Percentiles rank a stretch among this genome's conserved stretches.
phyloP scores from a whole-genome alignment of 2,797 vertebrate species.

The Galaxias olidus region DNA sequence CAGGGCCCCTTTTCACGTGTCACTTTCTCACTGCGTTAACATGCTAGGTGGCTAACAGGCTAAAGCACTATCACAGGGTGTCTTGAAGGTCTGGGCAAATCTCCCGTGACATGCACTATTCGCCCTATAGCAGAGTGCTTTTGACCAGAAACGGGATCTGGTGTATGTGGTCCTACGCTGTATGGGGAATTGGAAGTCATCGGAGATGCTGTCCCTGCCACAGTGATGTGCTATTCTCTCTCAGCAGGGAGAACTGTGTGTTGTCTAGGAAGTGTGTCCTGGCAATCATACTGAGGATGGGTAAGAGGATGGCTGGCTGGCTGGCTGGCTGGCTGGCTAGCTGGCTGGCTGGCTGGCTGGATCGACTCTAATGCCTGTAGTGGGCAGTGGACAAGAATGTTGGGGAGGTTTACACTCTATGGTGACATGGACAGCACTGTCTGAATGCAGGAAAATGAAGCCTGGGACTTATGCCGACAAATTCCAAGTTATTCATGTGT shows the following conservation, averaged over 20 bases:
- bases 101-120: conserved; percentile 63
- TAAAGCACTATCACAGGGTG: conserved; percentile 56
- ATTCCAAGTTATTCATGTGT: no score
- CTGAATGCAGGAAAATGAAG: no score
- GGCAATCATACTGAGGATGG: no score
- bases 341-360: no score
- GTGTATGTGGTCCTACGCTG: background rate
- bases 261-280: no score
- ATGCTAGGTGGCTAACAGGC: conserved; percentile 60
- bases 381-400: no score
- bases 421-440: no score
- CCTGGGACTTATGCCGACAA: no score
- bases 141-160: conserved; percentile 34
- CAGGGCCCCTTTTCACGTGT: conserved; percentile 68
- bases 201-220: conserved; percentile 50
- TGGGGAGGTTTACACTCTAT: no score
- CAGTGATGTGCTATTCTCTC: conserved; percentile 65
- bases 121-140: conserved; percentile 36
- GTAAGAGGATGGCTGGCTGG: no score
- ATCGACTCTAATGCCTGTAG: no score
- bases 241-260: conserved; percentile 23
- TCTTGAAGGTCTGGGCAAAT: conserved; percentile 59
- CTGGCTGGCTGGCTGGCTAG: no score
- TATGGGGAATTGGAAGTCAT: conserved; percentile 33
- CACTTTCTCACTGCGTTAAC: conserved; percentile 71